Base-by-base conservation (phyloP, 2,797 vertebrate genomes). In the Odontamblyopus rebecca region DNA sequence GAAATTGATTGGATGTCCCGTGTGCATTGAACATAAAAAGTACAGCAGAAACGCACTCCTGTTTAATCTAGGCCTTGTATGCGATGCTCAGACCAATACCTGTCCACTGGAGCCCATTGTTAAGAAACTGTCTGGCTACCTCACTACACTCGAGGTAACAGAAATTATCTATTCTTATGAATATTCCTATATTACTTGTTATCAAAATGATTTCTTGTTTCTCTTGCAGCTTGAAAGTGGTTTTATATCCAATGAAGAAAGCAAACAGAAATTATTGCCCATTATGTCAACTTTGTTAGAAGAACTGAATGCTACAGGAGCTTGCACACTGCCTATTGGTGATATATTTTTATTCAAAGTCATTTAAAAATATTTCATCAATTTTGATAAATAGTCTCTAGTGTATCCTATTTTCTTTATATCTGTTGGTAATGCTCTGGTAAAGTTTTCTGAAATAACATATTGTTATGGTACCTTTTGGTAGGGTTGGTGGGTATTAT, bases 1-100 rank as follows among this genome's bases (percentile, higher is more conserved):
- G 87, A 99, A 99, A 85, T 89, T 99, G 63, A 99, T 99, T 0
- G 98, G 98, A 13, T 99, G 98, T 85, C 98, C 97, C 0, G 97
- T 99, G 60, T 99, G 98, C 87, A 99, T 99, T 0, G 98, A 99
- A 77, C 96, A 99, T 88, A 99, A 99, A 86, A 99, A 99, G 79
- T 99, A 99, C 87, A 97, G 96, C 78, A 89, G 98, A 26, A 99
- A 99, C 0, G 98, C 98, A 7, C 93, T 99, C 75, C 96, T 99
- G 53, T 99, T 99, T 89, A 99, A 99, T 86, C 91, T 99, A 35
- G 98, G 97, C 63, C 94, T 99, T 0, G 98, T 99, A 73, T 99
- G 98, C 5, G 95, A 98, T 2, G 96, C 98, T 11, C 94, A 94
- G 77, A 94, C 95, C 71, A 98, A 99, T 88, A 98, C 98, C 0